Evolutionary conservation across 2,797 vertebrate species (phyloP).

Genomic region (Numenius phaeopus): DNA sequence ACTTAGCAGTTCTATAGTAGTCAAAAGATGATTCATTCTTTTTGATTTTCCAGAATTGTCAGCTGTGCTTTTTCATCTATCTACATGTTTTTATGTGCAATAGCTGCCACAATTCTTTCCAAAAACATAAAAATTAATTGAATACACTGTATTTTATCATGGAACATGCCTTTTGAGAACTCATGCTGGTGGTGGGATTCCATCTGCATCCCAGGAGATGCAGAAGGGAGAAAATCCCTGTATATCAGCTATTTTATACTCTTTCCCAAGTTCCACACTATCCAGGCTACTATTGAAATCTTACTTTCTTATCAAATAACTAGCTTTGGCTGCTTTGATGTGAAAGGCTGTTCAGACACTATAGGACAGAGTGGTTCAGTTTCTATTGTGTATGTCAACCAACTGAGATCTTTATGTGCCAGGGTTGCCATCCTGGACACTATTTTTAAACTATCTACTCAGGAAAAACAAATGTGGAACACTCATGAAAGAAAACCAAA

Average conservation of each 20-base stretch:
- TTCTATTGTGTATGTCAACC: not conserved
- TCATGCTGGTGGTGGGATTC: not conserved
- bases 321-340: not conserved
- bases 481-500: not conserved
- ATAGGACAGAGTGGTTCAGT: not conserved
- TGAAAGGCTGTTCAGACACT: not conserved
- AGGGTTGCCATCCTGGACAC: not conserved
- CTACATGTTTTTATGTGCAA: not conserved
- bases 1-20: not conserved
- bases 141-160: not conserved
- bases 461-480: not conserved
- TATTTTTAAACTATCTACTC: not conserved
- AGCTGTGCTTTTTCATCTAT: not conserved
- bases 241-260: not conserved
- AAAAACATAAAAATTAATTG: not conserved
- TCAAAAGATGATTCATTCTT: not conserved
- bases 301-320: not conserved
- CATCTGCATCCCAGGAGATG: not conserved
- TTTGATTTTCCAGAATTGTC: not conserved
- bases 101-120: not conserved
- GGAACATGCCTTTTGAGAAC: not conserved
- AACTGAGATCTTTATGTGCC: not conserved
- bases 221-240: not conserved
- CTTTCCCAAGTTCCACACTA: not conserved
- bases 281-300: not conserved